Conservation (phyloP, 2,797 vertebrate genomes). For the Paguma larvata region DNA sequence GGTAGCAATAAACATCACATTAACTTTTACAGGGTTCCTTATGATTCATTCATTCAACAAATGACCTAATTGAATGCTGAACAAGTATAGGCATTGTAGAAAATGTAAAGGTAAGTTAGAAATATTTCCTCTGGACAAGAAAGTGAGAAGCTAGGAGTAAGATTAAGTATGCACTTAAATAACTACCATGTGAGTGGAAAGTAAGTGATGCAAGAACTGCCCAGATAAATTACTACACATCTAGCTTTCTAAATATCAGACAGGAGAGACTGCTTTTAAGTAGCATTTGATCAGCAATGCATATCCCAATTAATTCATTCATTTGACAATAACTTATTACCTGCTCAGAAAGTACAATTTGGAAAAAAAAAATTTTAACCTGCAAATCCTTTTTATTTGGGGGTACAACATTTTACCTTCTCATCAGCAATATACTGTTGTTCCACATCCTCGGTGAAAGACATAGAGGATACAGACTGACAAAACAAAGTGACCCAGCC, state of each 20-base stretch:
- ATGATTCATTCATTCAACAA: conserved; percentile 9
- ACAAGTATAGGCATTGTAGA: neutral
- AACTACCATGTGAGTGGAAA: neutral
- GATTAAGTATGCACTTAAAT: neutral
- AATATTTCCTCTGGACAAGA: conserved; percentile 26
- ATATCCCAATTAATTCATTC: neutral
- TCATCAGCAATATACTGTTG: neutral
- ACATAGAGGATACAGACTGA: neutral
- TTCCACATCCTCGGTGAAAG: neutral
- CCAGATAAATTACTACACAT: neutral
- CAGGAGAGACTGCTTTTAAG: neutral
- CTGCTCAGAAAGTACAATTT: neutral
- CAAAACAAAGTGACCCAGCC: neutral
- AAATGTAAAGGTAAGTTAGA: conserved; percentile 47
- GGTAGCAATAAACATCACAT: neutral
- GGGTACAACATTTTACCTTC: neutral
- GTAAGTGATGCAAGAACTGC: neutral
- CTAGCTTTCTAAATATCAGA: neutral
- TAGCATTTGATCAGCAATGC: neutral
- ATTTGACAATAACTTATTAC: neutral
- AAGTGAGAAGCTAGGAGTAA: neutral
- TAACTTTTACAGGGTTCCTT: neutral
- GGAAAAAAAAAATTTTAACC: neutral
- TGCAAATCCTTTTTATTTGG: neutral
- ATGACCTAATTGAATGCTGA: neutral